Evolutionary conservation across 2,797 vertebrate species (phyloP).

Genomic region (Clarias platycephalus): DNA sequence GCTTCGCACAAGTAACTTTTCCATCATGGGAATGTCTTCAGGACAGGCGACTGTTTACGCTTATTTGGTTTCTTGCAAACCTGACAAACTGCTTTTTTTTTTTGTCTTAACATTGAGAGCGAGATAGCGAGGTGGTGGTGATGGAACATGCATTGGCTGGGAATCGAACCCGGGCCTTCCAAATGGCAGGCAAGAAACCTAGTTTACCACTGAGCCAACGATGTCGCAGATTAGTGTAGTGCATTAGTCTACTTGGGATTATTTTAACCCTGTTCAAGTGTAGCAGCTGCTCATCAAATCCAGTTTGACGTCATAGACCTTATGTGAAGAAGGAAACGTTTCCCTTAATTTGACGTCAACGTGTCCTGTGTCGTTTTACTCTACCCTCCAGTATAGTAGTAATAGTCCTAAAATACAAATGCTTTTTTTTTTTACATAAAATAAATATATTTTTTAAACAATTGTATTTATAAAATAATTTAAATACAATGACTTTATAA

Average conservation of each 20-base stretch:
- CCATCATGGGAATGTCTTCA: not conserved
- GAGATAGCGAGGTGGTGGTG: not conserved
- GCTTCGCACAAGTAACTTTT: not conserved
- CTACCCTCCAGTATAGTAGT: too few relatives aligned
- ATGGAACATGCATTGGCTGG: too few relatives aligned
- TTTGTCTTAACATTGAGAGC: not conserved
- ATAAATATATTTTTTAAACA: too few relatives aligned
- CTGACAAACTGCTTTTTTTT: not conserved
- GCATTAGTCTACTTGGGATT: not conserved
- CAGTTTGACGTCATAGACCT: too few relatives aligned
- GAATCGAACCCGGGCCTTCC: too few relatives aligned
- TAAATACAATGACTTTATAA: too few relatives aligned
- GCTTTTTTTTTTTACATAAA: too few relatives aligned
- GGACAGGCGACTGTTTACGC: not conserved
- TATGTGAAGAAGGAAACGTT: too few relatives aligned
- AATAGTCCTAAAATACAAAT: too few relatives aligned
- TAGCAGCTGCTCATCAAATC: not conserved
- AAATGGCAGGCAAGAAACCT: too few relatives aligned
- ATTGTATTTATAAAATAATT: too few relatives aligned
- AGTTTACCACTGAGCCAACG: too few relatives aligned
- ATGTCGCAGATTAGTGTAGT: not conserved
- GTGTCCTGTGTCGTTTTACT: not conserved
- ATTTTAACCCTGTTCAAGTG: not conserved
- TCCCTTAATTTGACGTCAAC: not conserved
- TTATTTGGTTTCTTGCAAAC: not conserved